Evolutionary conservation across 2,113 vertebrate genomes (phyloP).

Genomic region (Salvator merianae): DNA sequence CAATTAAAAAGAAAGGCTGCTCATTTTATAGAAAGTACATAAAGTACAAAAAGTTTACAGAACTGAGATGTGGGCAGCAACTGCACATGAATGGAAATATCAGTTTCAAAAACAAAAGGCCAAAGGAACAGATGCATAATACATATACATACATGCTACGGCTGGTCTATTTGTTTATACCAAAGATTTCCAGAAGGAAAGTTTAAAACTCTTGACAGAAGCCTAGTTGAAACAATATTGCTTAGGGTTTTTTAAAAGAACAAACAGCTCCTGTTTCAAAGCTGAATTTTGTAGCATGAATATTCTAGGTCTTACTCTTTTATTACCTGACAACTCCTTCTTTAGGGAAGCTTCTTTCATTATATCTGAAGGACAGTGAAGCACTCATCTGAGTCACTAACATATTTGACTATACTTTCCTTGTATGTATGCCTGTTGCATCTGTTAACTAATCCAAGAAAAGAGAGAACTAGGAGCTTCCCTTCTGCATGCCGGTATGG

Average conservation of each 20-base stretch:
- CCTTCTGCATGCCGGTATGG: too few relatives aligned
- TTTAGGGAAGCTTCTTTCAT: neutral
- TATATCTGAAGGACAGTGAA: neutral
- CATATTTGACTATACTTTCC: neutral
- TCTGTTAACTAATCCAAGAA: neutral
- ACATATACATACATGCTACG: neutral
- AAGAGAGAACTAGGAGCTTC: too few relatives aligned
- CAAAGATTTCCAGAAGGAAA: neutral
- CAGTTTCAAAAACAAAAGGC: neutral
- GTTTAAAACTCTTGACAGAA: neutral
- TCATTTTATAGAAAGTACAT: slow-evolving; percentile 28
- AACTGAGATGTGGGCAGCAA: neutral
- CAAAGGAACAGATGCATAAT: neutral
- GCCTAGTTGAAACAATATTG: neutral
- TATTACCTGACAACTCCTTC: neutral
- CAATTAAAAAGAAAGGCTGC: slow-evolving; percentile 11
- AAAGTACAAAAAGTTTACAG: slow-evolving; percentile 1
- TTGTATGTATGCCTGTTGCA: neutral
- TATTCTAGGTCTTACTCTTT: neutral
- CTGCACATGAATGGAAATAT: neutral
- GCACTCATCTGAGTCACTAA: neutral
- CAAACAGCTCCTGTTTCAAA: neutral
- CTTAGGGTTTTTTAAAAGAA: neutral
- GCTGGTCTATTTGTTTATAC: neutral
- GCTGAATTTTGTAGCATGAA: neutral